phyloP scores from a whole-genome alignment of 2,797 vertebrate genomes.

The Harpagifer antarcticus region DNA sequence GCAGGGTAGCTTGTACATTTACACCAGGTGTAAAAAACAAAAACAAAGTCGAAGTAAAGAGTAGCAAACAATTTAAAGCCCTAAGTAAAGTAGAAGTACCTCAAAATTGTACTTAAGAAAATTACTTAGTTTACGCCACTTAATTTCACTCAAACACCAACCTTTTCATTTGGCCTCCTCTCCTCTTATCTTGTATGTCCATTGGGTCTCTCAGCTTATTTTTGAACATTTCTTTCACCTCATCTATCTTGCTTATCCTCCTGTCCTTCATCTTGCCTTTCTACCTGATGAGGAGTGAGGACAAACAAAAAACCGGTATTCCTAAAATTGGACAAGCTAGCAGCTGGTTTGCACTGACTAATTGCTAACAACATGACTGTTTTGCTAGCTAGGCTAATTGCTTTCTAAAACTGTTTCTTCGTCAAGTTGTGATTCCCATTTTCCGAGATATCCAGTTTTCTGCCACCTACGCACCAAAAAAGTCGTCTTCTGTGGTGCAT shows the following conservation, averaged over 20 bases:
- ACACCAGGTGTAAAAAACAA: too few relatives aligned
- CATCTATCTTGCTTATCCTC: not conserved
- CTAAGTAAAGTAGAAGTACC: too few relatives aligned
- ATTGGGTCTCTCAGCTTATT: not conserved
- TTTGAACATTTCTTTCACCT: not conserved
- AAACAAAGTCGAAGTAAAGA: too few relatives aligned
- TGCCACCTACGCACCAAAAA: not conserved
- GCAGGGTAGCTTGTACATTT: too few relatives aligned
- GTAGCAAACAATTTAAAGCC: too few relatives aligned
- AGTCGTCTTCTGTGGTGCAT: too few relatives aligned
- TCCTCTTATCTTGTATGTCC: not conserved
- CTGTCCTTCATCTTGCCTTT: not conserved
- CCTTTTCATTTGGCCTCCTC: not conserved
- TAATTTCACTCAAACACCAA: not conserved
- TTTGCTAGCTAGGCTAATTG: not conserved
- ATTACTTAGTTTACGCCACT: too few relatives aligned
- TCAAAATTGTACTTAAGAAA: too few relatives aligned
- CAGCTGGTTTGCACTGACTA: not conserved
- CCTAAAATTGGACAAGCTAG: not conserved
- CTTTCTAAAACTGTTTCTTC: not conserved
- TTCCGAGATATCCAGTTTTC: accelerated
- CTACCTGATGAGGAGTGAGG: not conserved
- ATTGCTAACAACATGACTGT: not conserved
- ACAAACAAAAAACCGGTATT: not conserved
- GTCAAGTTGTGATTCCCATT: not conserved